Conservation (phyloP, 92 coral and sea anemone species). For the Porites lobata region DNA sequence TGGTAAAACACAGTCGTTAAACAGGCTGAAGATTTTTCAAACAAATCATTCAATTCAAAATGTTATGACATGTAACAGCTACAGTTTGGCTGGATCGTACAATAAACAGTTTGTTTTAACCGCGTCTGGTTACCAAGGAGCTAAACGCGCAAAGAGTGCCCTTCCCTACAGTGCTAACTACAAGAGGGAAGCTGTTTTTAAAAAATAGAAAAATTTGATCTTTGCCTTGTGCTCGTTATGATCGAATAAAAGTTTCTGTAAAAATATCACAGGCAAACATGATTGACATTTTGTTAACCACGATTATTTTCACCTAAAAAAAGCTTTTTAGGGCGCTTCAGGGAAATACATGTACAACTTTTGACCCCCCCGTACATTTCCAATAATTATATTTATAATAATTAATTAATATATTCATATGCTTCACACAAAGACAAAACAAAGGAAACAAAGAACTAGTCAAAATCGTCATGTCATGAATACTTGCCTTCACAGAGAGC, state of each 20-base stretch:
- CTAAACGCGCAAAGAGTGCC: neutral
- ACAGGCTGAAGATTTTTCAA: constrained; percentile 3
- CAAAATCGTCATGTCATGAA: neutral
- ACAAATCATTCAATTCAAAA: neutral
- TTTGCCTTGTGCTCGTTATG: neutral
- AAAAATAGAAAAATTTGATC: too few species aligned
- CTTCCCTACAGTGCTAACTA: constrained; percentile 5
- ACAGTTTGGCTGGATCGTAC: neutral
- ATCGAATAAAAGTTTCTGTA: neutral
- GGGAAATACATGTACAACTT: too few species aligned
- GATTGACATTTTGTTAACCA: neutral
- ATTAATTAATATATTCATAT: neutral
- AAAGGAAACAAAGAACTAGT: neutral
- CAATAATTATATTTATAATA: too few species aligned
- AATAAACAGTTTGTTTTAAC: constrained; percentile 53
- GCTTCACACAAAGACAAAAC: neutral
- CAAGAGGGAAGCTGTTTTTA: too few species aligned
- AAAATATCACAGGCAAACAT: neutral
- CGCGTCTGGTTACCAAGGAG: constrained; percentile 30
- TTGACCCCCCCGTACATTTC: neutral
- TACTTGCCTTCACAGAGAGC: neutral
- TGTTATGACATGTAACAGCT: neutral
- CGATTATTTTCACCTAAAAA: neutral
- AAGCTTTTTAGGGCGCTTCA: neutral
- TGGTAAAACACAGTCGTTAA: neutral